Conservation (phyloP, 2,888 invertebrate genomes). For the Macrosoma leucophasiata region DNA sequence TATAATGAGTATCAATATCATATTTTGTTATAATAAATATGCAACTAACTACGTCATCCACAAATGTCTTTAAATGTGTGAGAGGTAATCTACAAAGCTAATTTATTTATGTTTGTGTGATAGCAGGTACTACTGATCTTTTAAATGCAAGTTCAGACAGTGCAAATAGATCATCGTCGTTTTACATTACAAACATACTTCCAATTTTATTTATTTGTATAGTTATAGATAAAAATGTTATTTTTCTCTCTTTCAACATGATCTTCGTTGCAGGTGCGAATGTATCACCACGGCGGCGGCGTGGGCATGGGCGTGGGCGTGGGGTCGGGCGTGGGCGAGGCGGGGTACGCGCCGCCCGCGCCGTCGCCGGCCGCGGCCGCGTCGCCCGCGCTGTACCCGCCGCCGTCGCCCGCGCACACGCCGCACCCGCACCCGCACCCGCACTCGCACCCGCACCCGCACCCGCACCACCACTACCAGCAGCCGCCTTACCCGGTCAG, state of each 20-base stretch:
- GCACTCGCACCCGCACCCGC: constrained; percentile 32
- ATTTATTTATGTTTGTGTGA: no score
- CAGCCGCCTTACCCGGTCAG: constrained; percentile 65
- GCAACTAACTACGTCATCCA: no score
- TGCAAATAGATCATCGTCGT: no score
- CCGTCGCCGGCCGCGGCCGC: constrained; percentile 63
- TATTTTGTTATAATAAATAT: no score
- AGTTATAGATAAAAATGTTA: no score
- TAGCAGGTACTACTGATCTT: no score
- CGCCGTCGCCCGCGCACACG: constrained; percentile 68
- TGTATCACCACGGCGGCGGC: constrained; percentile 73
- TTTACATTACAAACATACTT: no score
- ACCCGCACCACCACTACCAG: constrained; percentile 52
- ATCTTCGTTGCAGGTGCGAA: constrained; percentile 71
- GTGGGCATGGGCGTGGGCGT: constrained; percentile 39
- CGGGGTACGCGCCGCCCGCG: constrained; percentile 55
- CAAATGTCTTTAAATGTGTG: no score
- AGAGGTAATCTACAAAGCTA: no score
- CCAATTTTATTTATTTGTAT: no score
- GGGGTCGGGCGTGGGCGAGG: constrained; percentile 33
- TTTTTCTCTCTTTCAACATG: constrained; percentile 1
- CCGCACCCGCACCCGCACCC: constrained; percentile 58
- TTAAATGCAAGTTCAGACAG: no score
- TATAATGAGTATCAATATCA: no score
- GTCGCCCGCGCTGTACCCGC: constrained; percentile 66